A percentile compares a stretch with the other conserved stretches of the same genome.
Evolutionary conservation across 2,113 vertebrate species (phyloP).

Genomic region (Rhabdornis inornatus): DNA sequence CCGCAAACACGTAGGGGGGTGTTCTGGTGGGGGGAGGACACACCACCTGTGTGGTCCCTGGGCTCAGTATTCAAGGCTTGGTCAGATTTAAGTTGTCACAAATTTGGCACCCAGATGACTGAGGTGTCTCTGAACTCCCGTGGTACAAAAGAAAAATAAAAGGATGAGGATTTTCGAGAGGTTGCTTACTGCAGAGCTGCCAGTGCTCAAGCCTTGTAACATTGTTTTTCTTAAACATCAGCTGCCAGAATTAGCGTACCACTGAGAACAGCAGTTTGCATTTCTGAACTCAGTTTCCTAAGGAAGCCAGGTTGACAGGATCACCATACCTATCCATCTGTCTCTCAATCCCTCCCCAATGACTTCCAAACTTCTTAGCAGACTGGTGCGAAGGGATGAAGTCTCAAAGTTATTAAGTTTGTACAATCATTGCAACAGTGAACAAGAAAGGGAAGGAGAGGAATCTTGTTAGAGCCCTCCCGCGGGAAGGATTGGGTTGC

Average conservation of each 20-base stretch:
- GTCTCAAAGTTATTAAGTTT: background rate
- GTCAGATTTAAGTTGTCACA: background rate
- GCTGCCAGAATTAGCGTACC: background rate
- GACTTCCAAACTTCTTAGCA: background rate
- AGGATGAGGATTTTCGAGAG: background rate
- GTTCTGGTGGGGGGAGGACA: background rate
- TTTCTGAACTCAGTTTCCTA: background rate
- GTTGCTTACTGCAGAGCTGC: background rate
- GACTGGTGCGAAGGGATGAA: background rate
- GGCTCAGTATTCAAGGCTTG: background rate
- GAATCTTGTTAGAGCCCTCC: background rate
- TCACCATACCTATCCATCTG: background rate
- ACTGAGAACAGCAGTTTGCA: background rate
- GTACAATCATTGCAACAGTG: background rate
- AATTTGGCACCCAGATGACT: background rate
- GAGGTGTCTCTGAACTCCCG: background rate
- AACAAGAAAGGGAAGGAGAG: background rate
- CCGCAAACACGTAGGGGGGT: accelerated
- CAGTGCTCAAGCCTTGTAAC: background rate
- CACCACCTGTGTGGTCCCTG: background rate
- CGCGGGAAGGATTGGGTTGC: background rate
- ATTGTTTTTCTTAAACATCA: background rate
- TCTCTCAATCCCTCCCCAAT: background rate
- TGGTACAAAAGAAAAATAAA: background rate
- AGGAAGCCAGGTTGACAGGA: background rate